Evolutionary conservation across 2,888 invertebrate species (phyloP), one percentile per base, ranked within the genome.

Genomic region (Phrixothrix hirtus): DNA sequence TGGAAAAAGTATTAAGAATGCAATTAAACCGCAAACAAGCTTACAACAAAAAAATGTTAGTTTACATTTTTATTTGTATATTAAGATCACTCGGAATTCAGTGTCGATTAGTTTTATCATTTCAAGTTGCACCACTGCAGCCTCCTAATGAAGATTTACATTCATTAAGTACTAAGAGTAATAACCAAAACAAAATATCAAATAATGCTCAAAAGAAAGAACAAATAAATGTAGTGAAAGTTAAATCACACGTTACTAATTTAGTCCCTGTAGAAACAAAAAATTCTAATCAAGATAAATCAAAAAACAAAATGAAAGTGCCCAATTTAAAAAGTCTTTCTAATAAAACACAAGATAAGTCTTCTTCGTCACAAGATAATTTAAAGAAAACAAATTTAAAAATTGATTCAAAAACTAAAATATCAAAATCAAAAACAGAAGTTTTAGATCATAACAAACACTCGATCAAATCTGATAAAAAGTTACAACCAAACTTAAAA

Each of bases 51-150:
- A 85, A 85, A 64, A 86, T 89, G 77, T 78, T 86, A 55, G 84
- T 88, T 39, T 82, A 86, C 65, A 82, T 93, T 64, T 93, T 91
- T 75, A 79, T 93, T 25, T 81, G 85, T 14, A 79, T 92, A 65
- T 73, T 92, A 35, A 81, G 95, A 68, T 83, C 88, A 29, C 79
- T 95, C 60, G 94, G 94, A 0, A 77, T 94, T 50, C 86, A 89
- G 67, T 87, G 88, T 64, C 81, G 96, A 38, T 74, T 96, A 21
- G 84, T 95, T 55, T 78, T 90, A 38, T 92, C 92, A 58, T 81
- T 95, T 64, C 85, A 86, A 63, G 87, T 92, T 1, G 77, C 90
- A 45, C 85, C 89, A 0, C 71, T 92, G 50, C 86, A 85, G 71
- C 87, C 89, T 16, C 79, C 81, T 2, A 75, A 73, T 45, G 80